Percentiles rank a stretch among this genome's conserved stretches.
phyloP scores from a whole-genome alignment of 2,888 invertebrate species.

The Meganola albula region DNA sequence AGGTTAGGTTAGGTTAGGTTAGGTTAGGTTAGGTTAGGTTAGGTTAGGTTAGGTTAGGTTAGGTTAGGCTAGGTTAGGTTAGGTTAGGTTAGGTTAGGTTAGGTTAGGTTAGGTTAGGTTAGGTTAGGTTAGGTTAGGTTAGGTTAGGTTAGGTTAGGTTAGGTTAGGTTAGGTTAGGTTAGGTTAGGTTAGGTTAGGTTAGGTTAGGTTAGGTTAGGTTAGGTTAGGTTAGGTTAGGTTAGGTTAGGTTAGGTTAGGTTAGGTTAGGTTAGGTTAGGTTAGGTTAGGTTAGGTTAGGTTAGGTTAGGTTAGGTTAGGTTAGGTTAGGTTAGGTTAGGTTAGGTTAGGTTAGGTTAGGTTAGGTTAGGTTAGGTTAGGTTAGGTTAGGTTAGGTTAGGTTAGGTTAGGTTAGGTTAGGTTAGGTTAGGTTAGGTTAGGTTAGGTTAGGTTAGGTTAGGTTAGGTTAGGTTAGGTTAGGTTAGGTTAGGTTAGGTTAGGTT shows the following conservation, averaged over 20 bases:
- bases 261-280: slow-evolving; percentile 10
- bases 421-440: too few relatives aligned
- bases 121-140: slow-evolving; percentile 10
- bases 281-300: slow-evolving; percentile 12
- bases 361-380: too few relatives aligned
- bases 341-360: slow-evolving; percentile 4
- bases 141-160: slow-evolving; percentile 12
- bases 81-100: slow-evolving; percentile 9
- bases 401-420: too few relatives aligned
- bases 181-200: slow-evolving; percentile 15
- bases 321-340: slow-evolving; percentile 13
- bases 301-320: slow-evolving; percentile 15
- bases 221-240: slow-evolving; percentile 12
- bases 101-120: slow-evolving; percentile 13
- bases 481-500: too few relatives aligned
- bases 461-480: too few relatives aligned
- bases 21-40: slow-evolving; percentile 12
- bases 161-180: slow-evolving; percentile 9
- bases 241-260: slow-evolving; percentile 11
- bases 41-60: slow-evolving; percentile 17
- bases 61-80: slow-evolving; percentile 15
- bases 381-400: too few relatives aligned
- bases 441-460: too few relatives aligned
- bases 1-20: slow-evolving; percentile 18
- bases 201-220: slow-evolving; percentile 12